Evolutionary conservation across 2,113 vertebrate genomes (phyloP).

Genomic region (Nerophis lumbriciformis): DNA sequence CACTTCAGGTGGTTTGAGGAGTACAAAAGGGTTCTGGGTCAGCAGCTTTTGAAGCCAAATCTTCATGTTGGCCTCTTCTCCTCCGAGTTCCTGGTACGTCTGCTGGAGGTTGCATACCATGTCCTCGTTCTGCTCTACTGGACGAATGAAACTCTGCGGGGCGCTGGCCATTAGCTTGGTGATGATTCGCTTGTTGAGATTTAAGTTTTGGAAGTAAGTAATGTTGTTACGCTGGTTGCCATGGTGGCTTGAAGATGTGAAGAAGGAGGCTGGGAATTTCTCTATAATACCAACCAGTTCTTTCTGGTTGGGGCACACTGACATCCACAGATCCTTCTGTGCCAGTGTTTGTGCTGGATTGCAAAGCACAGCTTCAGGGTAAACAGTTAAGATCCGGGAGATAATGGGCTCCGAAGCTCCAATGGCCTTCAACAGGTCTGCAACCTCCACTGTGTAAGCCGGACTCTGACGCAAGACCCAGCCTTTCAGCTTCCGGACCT

Average conservation of each 20-base stretch:
- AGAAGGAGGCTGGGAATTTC: conserved; percentile 90
- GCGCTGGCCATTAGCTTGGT: conserved; percentile 84
- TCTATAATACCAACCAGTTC: conserved; percentile 84
- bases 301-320: conserved; percentile 75
- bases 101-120: conserved; percentile 75
- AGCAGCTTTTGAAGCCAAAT: conserved; percentile 89
- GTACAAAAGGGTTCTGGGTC: conserved; percentile 87
- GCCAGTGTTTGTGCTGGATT: conserved; percentile 71
- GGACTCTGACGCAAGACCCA: conserved; percentile 81
- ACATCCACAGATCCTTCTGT: conserved; percentile 82
- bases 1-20: conserved; percentile 73
- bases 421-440: conserved; percentile 73
- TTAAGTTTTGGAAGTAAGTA: conserved; percentile 79
- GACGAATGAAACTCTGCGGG: conserved; percentile 79
- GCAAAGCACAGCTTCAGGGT: conserved; percentile 83
- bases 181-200: conserved; percentile 83
- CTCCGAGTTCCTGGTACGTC: conserved; percentile 79
- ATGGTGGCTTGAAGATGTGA: conserved; percentile 70
- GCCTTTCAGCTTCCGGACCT: conserved; percentile 79
- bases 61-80: conserved; percentile 80
- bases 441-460: conserved; percentile 77
- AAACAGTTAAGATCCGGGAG: conserved; percentile 75
- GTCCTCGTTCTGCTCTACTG: conserved; percentile 75
- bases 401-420: conserved; percentile 72
- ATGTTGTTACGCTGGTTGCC: conserved; percentile 81